These are phyloP conservation scores for Drosophila kepulauana DNA, from an alignment of 1,140 invertebrate species.

Conservation along the genomic window DNA sequence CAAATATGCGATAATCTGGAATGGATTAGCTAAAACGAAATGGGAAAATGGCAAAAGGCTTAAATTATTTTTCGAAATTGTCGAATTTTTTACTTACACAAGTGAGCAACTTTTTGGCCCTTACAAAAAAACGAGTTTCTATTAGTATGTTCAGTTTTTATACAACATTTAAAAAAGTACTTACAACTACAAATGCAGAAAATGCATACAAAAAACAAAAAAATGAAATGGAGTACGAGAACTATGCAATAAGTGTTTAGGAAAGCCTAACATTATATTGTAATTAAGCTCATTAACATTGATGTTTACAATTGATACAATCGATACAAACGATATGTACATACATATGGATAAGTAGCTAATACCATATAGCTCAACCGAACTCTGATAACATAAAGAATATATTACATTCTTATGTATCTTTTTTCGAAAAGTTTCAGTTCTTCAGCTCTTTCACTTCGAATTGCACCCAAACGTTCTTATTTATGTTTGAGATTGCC, in stretches of 20 bases:
- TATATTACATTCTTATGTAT: neutral
- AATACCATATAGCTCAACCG: conserved; percentile 51
- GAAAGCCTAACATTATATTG: conserved; percentile 36
- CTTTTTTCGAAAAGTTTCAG: conserved; percentile 31
- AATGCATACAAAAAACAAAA: neutral
- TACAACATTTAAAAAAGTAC: conserved; percentile 42
- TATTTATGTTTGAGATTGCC: conserved; percentile 72
- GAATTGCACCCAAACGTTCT: conserved; percentile 29
- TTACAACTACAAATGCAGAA: conserved; percentile 7
- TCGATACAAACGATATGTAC: conserved; percentile 24
- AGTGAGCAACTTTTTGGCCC: conserved; percentile 68
- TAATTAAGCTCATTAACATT: conserved; percentile 56
- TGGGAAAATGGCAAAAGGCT: conserved; percentile 57
- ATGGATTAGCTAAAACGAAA: conserved; percentile 33
- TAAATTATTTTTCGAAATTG: conserved; percentile 80
- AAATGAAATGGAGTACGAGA: neutral
- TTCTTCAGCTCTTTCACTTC: conserved; percentile 22
- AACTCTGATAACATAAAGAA: conserved; percentile 13
- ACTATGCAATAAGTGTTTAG: conserved; percentile 32
- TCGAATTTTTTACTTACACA: conserved; percentile 53
- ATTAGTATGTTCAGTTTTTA: conserved; percentile 46
- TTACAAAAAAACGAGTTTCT: conserved; percentile 28
- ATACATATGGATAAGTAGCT: conserved; percentile 54
- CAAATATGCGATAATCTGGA: conserved; percentile 28
- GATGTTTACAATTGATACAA: conserved; percentile 57